Conservation (phyloP, 1,140 invertebrate species). For the Homarus americanus region DNA sequence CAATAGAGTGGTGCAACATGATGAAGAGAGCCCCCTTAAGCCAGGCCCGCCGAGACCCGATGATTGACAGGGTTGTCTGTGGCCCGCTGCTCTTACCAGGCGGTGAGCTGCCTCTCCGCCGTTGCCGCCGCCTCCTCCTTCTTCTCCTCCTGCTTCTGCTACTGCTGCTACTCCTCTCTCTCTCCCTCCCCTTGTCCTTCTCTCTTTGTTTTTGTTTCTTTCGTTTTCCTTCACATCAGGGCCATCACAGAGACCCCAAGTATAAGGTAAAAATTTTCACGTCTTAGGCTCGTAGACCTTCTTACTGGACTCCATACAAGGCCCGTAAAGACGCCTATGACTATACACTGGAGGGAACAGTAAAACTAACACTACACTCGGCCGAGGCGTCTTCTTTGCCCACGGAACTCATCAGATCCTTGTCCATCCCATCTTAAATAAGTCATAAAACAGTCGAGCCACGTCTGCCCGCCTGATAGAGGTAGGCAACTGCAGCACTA, state of each 20-base stretch:
- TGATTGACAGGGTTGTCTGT: constrained; percentile 72
- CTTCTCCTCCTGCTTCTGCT: constrained; percentile 30
- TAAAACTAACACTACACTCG: constrained; percentile 11
- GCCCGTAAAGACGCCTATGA: background rate
- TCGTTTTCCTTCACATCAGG: too few relatives aligned
- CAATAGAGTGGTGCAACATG: constrained; percentile 67
- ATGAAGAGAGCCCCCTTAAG: constrained; percentile 72
- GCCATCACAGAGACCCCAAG: too few relatives aligned
- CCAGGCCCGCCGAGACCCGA: constrained; percentile 59
- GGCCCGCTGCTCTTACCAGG: constrained; percentile 65
- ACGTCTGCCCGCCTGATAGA: constrained; percentile 62
- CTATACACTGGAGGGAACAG: background rate
- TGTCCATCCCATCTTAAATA: constrained; percentile 71
- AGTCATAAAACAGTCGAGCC: constrained; percentile 71
- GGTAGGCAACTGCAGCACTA: constrained; percentile 50
- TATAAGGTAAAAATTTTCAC: too few relatives aligned
- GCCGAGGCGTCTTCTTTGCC: constrained; percentile 53
- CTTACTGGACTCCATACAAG: too few relatives aligned
- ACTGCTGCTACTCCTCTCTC: background rate
- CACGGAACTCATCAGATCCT: constrained; percentile 70
- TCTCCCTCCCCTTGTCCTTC: background rate
- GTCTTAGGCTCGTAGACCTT: too few relatives aligned
- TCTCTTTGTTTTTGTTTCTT: background rate
- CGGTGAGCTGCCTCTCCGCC: constrained; percentile 35
- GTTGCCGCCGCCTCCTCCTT: constrained; percentile 11